Base-by-base conservation (phyloP, 2,888 invertebrate genomes). In the Mesorhabditis belari region DNA sequence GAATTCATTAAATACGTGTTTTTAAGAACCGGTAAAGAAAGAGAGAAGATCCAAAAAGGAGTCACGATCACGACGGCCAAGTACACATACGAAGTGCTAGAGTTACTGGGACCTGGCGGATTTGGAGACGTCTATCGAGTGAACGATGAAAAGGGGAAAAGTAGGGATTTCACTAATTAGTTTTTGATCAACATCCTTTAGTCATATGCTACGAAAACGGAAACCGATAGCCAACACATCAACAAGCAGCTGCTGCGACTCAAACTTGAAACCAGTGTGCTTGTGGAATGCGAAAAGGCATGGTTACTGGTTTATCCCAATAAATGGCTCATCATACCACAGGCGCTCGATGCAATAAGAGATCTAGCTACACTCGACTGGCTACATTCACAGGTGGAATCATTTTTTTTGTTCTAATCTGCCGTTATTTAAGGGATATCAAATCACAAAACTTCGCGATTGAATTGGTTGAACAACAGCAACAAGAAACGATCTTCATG, bases 41-140 rank as follows among this genome's bases (percentile, higher is more conserved):
- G n/a, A n/a, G n/a, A n/a, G n/a, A n/a, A n/a, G n/a, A n/a, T n/a
- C n/a, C n/a, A n/a, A n/a, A n/a, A n/a, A n/a, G n/a, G n/a, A n/a
- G n/a, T n/a, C n/a, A n/a, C n/a, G n/a, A n/a, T n/a, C n/a, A n/a
- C n/a, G n/a, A n/a, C n/a, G n/a, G n/a, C n/a, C n/a, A n/a, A n/a
- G n/a, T n/a, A n/a, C 59, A 61, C 62, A 0, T 70, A 67, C 66
- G 64, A 68, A 53, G 63, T 66, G 17, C 49, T 61, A 4, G 50
- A 54, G 49, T 61, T 66, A 9, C 62, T 70, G 19, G 70, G 70
- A 5, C 65, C 66, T 9, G 70, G 70, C 4, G 70, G 70, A 0
- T 70, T 70, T 29, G 70, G 70, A 9, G 70, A 70, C 54, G 70
- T 70, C 21, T 70, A 70, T 56, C 62, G 63, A n/a, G 70, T 68